Evolutionary conservation across 1,140 invertebrate genomes (phyloP), one percentile per base, ranked within the genome.

Genomic region (Frieseomelitta varia): DNA sequence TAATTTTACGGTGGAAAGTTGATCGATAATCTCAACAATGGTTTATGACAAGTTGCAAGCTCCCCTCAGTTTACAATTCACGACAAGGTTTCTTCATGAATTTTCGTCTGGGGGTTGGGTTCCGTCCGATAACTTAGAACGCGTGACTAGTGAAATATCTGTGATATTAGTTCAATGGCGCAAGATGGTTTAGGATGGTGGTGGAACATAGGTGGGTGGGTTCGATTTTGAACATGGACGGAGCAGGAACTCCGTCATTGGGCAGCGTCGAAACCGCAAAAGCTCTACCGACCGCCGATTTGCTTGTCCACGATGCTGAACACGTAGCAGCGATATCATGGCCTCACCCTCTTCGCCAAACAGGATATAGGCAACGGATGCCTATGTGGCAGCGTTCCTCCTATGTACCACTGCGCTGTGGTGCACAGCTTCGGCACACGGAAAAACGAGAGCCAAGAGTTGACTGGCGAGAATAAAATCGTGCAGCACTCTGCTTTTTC

Each of bases 291-390:
- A 86, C 85, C 78, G 63, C 24, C 75, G 47, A 65, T 51, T 61
- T 24, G 14, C 19, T 67, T 80, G 27, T 75, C 71, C 27, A 47
- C 30, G 73, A 87, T 87, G 85, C 85, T 56, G 68, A 87, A 67
- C 85, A 87, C 85, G 86, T 84, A 84, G 17, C 30, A n/a, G 19
- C 75, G 85, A 87, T 87, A 87, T 78, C 74, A 56, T 86, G 72
- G 76, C 34, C 56, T 67, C 61, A 53, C 63, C 77, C 65, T 79
- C 76, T 65, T 53, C 11, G 24, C 24, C 56, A 27, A 47, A 77
- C 34, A 56, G 56, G 74, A 77, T 77, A 47, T 63, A 77, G 74
- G 74, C 58, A 77, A 63, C 72, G 72, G 51, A 74, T 77, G 58
- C 55, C 47, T 15, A 34, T 11, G 14, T 27, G 55, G 63, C 21